Base-by-base conservation (phyloP, 2,888 invertebrate species). In the Drosophila infuscata region DNA sequence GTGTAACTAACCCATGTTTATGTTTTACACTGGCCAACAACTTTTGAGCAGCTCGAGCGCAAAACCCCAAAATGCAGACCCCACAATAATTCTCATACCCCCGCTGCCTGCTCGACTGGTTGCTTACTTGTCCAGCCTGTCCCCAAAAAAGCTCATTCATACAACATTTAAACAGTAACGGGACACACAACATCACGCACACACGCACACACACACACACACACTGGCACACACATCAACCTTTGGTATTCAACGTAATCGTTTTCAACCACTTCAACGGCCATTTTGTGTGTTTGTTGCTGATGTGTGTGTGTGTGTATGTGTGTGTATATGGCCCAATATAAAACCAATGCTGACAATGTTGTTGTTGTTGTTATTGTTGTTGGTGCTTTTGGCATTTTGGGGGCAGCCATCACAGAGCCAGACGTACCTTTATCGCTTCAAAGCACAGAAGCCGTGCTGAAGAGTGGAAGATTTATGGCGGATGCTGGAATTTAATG, bases 401-500 rank as follows among this genome's bases (percentile, higher is more conserved):
- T 74, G 74, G 74, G 83, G 81, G 65, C 70, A 72, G 65, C 74
- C 69, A 70, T 71, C 82, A 84, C 67, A 79, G 49, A 59, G 54
- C 68, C 83, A 83, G 81, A 81, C 76, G 82, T 82, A 86, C 85
- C 85, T 86, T 86, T 86, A 86, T 86, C 85, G 85, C 85, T 87
- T 86, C 89, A 90, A 90, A 87, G 90, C 90, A 90, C 89, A 87
- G 87, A 90, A 87, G 84, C 87, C 88, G 70, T 90, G 91, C 87
- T 90, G 90, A 88, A 91, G 91, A 88, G 91, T 90, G 91, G 88
- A 90, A 92, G 93, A 93, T 93, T 93, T 93, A 93, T 93, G 91
- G 93, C 92, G 93, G 92, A 92, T 93, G 93, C 91, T 93, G 93
- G 93, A 93, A 93, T 93, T 93, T 93, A 92, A 92, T 92, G 92